A percentile compares a stretch with the other conserved stretches of the same genome.
These are phyloP conservation scores for Berghia stephanieae DNA, from an alignment of 1,140 invertebrate species.

Conservation along the genomic window DNA sequence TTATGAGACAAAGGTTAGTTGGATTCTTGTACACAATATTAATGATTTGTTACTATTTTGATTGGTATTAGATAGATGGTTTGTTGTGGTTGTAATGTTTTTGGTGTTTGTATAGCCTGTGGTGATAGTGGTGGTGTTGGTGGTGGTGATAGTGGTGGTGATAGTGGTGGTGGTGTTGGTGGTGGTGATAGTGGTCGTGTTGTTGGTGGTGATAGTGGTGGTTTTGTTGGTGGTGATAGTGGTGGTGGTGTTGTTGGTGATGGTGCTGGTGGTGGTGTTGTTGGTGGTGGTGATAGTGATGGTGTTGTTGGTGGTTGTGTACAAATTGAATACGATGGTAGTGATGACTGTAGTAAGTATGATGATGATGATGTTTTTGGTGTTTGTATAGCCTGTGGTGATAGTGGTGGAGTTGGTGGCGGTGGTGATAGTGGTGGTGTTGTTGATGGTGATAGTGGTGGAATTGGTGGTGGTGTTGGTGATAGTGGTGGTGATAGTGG, in stretches of 20 bases:
- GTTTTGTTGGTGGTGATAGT: no score
- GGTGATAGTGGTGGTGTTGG: background rate
- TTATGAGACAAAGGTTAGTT: slow-evolving; percentile 62
- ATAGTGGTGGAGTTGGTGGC: background rate
- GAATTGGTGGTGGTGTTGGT: no score
- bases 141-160: background rate
- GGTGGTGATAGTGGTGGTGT: background rate
- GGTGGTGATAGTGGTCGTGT: slow-evolving; percentile 8
- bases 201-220: no score
- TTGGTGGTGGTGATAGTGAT: no score
- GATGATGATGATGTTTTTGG: background rate
- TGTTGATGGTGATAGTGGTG: background rate
- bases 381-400: background rate
- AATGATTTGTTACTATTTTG: no score
- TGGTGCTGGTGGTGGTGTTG: no score
- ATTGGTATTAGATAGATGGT: no score
- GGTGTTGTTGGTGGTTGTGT: background rate
- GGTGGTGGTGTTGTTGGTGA: no score
- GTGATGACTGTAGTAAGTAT: background rate
- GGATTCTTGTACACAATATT: no score
- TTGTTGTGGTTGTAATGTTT: no score
- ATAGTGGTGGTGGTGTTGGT: background rate
- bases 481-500: no score
- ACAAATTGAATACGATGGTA: background rate
- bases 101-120: background rate